Percentiles rank a stretch among this genome's conserved stretches.
These are phyloP conservation scores for Antheraea yamamai DNA, from an alignment of 2,888 invertebrate genomes.

Conservation along the genomic window DNA sequence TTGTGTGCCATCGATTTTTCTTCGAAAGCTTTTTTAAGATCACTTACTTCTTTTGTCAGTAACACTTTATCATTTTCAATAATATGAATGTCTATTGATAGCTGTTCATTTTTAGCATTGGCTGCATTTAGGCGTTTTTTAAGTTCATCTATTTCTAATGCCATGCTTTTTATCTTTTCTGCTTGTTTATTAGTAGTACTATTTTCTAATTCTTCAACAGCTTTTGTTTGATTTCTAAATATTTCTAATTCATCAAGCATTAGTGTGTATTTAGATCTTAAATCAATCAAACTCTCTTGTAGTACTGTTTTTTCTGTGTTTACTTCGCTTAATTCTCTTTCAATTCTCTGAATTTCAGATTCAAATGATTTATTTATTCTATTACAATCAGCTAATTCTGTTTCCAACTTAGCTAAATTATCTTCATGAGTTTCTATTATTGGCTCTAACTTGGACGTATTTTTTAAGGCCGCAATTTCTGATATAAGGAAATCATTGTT, in stretches of 20 bases:
- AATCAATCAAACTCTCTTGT: slow-evolving; percentile 75
- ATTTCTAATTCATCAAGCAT: slow-evolving; percentile 71
- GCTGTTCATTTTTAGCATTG: slow-evolving; percentile 72
- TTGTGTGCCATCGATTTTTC: slow-evolving; percentile 47
- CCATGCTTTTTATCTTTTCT: slow-evolving; percentile 53
- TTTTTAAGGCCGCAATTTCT: slow-evolving; percentile 84
- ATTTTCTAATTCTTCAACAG: slow-evolving; percentile 75
- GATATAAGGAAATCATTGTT: slow-evolving; percentile 87
- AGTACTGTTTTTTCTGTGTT: slow-evolving; percentile 69
- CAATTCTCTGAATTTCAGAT: slow-evolving; percentile 81
- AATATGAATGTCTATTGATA: slow-evolving; percentile 77
- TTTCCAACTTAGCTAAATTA: slow-evolving; percentile 84
- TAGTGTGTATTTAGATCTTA: slow-evolving; percentile 79
- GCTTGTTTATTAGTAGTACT: slow-evolving; percentile 52
- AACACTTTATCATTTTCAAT: slow-evolving; percentile 78
- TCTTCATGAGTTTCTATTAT: slow-evolving; percentile 89
- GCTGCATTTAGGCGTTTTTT: slow-evolving; percentile 59
- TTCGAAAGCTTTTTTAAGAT: slow-evolving; percentile 61
- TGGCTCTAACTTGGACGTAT: slow-evolving; percentile 85
- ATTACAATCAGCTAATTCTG: slow-evolving; percentile 84
- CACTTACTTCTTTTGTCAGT: slow-evolving; percentile 68
- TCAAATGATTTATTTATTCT: slow-evolving; percentile 83
- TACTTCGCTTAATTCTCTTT: slow-evolving; percentile 77
- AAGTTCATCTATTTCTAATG: slow-evolving; percentile 68
- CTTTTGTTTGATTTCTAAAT: slow-evolving; percentile 71